Evolutionary conservation across 2,797 vertebrate genomes (phyloP), one percentile per base, ranked within the genome.

Genomic region (Artibeus lituratus): DNA sequence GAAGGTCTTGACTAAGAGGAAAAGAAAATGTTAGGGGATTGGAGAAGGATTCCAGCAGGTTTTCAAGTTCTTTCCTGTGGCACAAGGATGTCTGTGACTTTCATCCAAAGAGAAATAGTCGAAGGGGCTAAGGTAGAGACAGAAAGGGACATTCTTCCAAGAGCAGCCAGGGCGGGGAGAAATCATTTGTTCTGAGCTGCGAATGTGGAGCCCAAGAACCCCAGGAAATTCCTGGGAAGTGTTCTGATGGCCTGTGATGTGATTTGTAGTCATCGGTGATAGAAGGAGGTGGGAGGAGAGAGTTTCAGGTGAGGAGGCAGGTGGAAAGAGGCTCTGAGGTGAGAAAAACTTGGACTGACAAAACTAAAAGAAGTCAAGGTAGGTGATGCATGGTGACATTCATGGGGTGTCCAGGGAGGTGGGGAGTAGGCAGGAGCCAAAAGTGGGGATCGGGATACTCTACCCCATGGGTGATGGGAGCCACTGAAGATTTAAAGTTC

Each of bases 341-440:
- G 72, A 90, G 73, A 44, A 39, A 89, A 77, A 12, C 39, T 26
- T 42, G 9, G 22, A 42, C 37, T 55, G 67, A 37, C 35, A 6
- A 42, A 78, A 37, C n/a, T 7, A 49, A n/a, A 59, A 32, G 59
- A 42, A 12, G 47, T 11, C 74, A 18, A 14, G 37, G n/a, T 57
- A n/a, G 44, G 19, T 44, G 18, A 35, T 11, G 1, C 35, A 7
- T 7, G 19, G 12, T 65, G 44, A 72, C n/a, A 32, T 44, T 24
- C 0, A 0, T 16, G 10, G n/a, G 42, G 15, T 7, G 22, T 22
- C 7, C 1, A 1, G 7, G 8, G n/a, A 47, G 21, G 44, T 57
- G 29, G 18, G 26, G 44, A 44, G 14, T 18, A 2, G 7, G n/a
- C 32, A 8, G 39, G 15, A 32, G 18, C 26, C 49, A 12, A 2